These are phyloP conservation scores for Mylabris sibirica DNA, from an alignment of 2,888 invertebrate genomes.

Conservation along the genomic window DNA sequence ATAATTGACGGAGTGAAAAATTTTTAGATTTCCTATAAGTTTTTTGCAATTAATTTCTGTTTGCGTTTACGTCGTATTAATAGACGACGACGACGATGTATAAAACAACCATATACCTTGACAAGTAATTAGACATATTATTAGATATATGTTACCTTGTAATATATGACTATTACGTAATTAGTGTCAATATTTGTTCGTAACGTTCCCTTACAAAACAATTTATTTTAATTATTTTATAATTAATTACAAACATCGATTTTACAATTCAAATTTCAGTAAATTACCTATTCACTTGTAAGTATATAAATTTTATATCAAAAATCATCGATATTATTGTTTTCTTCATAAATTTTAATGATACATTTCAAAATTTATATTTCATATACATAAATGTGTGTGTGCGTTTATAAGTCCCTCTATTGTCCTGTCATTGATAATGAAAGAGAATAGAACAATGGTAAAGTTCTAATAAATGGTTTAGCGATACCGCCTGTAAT, in stretches of 20 bases:
- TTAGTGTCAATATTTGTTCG: conserved; percentile 32
- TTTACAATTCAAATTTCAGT: background rate
- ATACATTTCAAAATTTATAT: background rate
- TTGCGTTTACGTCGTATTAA: conserved; percentile 31
- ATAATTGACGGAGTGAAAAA: background rate
- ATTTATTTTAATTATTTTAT: background rate
- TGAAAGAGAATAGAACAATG: background rate
- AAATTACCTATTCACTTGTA: too few relatives aligned
- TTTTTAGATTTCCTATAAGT: background rate
- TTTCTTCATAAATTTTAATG: background rate
- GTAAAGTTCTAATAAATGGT: background rate
- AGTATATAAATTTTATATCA: background rate
- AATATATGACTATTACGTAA: conserved; percentile 31
- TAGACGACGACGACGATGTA: background rate
- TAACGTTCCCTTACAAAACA: conserved; percentile 19
- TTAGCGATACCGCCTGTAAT: background rate
- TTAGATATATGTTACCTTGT: conserved; percentile 27
- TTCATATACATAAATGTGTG: background rate
- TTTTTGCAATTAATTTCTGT: conserved; percentile 26
- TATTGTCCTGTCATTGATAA: conserved; percentile 4
- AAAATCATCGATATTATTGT: background rate
- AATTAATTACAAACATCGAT: background rate
- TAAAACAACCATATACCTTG: conserved; percentile 29
- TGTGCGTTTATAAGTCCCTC: background rate
- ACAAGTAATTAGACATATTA: conserved; percentile 36